phyloP scores from a whole-genome alignment of 2,113 vertebrate genomes.

The Toxotes jaculatrix region DNA sequence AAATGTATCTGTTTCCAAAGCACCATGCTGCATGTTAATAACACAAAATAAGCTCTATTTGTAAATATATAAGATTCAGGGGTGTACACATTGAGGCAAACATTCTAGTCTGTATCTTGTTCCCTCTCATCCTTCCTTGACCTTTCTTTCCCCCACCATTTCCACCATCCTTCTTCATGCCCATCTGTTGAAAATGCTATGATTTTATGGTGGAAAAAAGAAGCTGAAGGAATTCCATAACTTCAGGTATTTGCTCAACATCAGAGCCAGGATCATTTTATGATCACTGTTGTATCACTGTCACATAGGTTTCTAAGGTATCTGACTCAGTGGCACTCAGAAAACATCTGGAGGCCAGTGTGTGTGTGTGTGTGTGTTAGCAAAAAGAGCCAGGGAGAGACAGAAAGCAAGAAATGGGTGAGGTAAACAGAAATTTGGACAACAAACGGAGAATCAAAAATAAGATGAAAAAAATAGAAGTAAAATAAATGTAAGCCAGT shows the following conservation, averaged over 20 bases:
- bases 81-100: no score
- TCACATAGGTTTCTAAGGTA: slow-evolving; percentile 1
- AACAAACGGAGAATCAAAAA: neutral
- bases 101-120: neutral
- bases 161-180: neutral
- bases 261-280: slow-evolving; percentile 45
- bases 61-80: no score
- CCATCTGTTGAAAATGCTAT: slow-evolving; percentile 29
- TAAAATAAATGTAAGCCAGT: slow-evolving; percentile 3
- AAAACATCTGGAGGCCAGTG: neutral
- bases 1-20: no score
- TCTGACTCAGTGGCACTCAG: neutral
- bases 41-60: no score
- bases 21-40: no score
- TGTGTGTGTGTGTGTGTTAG: neutral
- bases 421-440: slow-evolving; percentile 21
- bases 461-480: neutral
- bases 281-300: slow-evolving; percentile 10
- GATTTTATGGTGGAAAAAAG: slow-evolving; percentile 44
- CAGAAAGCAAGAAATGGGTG: neutral
- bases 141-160: neutral
- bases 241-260: slow-evolving; percentile 37
- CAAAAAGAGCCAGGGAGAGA: neutral
- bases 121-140: neutral
- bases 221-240: slow-evolving; percentile 12